Evolutionary conservation across 2,113 vertebrate species (phyloP).

Genomic region (Pachypanchax playfairii): DNA sequence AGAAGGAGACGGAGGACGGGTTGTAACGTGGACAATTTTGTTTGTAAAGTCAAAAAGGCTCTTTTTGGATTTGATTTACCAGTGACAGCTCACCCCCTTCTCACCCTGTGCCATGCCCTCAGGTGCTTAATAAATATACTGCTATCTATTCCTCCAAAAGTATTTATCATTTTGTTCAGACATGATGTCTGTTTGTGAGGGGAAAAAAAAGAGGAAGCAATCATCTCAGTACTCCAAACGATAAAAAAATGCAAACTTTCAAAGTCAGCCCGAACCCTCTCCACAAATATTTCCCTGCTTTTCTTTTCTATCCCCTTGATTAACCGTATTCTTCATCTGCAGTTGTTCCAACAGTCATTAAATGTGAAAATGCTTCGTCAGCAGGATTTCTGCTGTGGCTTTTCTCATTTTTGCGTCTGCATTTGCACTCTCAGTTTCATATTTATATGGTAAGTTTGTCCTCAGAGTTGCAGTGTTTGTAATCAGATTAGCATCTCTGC

Average conservation of each 20-base stretch:
- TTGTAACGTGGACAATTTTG: conserved; percentile 50
- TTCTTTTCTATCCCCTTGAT: conserved; percentile 16
- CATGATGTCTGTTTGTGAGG: conserved; percentile 54
- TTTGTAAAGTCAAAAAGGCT: conserved; percentile 76
- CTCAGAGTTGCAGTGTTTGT: conserved; percentile 54
- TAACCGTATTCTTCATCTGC: conserved; percentile 5
- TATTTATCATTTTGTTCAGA: conserved; percentile 28
- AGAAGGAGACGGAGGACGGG: conserved; percentile 8
- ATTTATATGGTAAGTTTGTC: conserved; percentile 37
- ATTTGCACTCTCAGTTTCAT: conserved; percentile 21
- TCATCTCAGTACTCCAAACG: conserved; percentile 26
- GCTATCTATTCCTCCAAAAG: conserved; percentile 38
- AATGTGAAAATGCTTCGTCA: conserved; percentile 31
- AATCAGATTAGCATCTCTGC: conserved; percentile 65
- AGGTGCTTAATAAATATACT: conserved; percentile 50
- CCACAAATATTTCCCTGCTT: conserved; percentile 16
- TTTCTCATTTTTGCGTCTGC: conserved; percentile 11
- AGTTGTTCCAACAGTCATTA: conserved; percentile 9
- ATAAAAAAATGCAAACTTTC: conserved; percentile 8
- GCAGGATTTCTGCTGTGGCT: conserved; percentile 10
- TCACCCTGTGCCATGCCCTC: conserved; percentile 34
- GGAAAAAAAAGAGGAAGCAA: conserved; percentile 24
- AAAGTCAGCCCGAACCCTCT: background rate
- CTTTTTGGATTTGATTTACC: conserved; percentile 73
- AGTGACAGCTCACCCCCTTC: too few relatives aligned